phyloP scores from a whole-genome alignment of 2,888 invertebrate genomes.

The Willowsia nigromaculata region DNA sequence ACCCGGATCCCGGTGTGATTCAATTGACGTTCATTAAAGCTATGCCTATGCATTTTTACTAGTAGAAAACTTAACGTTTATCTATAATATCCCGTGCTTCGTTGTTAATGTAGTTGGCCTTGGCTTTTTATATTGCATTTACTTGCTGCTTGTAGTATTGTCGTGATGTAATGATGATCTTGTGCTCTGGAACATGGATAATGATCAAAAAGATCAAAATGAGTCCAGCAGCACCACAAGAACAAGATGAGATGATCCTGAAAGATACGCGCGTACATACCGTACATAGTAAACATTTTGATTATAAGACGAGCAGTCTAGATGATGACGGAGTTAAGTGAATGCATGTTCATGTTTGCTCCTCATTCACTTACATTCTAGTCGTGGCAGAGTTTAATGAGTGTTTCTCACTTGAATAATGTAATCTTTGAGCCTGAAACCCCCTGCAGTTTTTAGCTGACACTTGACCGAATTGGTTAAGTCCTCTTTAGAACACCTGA shows the following conservation, averaged over 20 bases:
- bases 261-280: slow-evolving; percentile 38
- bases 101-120: slow-evolving; percentile 48
- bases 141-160: neutral
- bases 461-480: slow-evolving; percentile 79
- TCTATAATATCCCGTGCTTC: neutral
- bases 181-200: slow-evolving; percentile 57
- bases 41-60: slow-evolving; percentile 52
- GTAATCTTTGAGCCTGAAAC: slow-evolving; percentile 74
- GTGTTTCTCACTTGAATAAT: slow-evolving; percentile 78
- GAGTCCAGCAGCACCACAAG: slow-evolving; percentile 45
- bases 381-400: slow-evolving; percentile 78
- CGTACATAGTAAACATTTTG: neutral
- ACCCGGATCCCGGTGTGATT: slow-evolving; percentile 66
- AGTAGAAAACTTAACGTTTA: slow-evolving; percentile 42
- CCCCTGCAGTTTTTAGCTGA: slow-evolving; percentile 78
- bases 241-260: slow-evolving; percentile 46
- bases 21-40: slow-evolving; percentile 63
- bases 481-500: slow-evolving; percentile 79
- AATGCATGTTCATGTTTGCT: neutral
- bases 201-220: slow-evolving; percentile 66
- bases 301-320: slow-evolving; percentile 37
- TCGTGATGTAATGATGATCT: slow-evolving; percentile 4
- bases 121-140: neutral
- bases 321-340: neutral
- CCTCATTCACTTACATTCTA: neutral